These are phyloP conservation scores for Dipodomys merriami DNA, from an alignment of 2,113 vertebrate genomes.

Conservation along the genomic window DNA sequence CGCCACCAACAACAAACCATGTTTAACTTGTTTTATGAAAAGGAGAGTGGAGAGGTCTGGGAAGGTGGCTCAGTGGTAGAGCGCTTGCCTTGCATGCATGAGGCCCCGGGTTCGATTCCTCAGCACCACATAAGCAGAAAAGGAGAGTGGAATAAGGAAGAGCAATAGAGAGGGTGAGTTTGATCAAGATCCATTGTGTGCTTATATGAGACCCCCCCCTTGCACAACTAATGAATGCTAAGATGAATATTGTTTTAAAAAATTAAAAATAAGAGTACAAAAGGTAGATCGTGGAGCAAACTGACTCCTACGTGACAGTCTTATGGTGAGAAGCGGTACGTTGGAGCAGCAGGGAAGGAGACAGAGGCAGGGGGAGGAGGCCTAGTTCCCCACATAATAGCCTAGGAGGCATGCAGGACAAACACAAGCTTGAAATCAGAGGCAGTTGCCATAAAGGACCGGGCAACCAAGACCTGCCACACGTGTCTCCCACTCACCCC, in stretches of 20 bases:
- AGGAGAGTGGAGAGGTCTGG: no score
- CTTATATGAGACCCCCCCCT: no score
- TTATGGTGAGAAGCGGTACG: neutral
- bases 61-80: no score
- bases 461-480: neutral
- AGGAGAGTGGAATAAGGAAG: no score
- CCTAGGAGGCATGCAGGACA: neutral
- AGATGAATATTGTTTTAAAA: neutral
- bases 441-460: accelerated
- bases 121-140: no score
- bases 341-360: neutral
- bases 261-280: neutral
- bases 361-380: neutral
- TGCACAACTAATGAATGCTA: no score
- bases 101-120: no score
- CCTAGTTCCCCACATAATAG: neutral
- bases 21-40: no score
- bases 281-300: neutral
- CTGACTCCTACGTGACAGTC: neutral
- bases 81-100: no score
- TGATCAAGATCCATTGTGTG: no score
- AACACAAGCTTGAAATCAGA: neutral
- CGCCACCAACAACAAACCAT: no score
- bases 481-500: neutral
- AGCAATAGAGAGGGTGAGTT: no score